A percentile compares a stretch with the other conserved stretches of the same genome.
Conservation (phyloP, 2,797 vertebrate genomes). For the Catharus ustulatus region DNA sequence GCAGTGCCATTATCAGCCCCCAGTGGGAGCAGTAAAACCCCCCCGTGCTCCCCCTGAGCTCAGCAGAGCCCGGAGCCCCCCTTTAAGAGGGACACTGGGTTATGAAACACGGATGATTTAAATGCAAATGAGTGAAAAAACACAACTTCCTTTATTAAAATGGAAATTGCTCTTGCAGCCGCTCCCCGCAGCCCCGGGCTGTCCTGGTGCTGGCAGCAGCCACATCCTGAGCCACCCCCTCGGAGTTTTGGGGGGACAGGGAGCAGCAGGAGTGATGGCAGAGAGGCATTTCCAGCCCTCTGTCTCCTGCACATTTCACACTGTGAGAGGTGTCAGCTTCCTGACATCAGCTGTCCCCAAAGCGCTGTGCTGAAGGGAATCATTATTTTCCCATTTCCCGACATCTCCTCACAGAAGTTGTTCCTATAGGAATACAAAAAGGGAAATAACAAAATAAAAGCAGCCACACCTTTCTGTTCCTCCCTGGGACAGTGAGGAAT, state of each 20-base stretch:
- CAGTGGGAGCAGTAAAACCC: background rate
- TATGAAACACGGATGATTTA: constrained; percentile 66
- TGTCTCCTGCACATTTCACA: background rate
- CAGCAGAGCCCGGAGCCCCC: background rate
- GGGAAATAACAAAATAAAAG: background rate
- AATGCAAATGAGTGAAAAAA: constrained; percentile 73
- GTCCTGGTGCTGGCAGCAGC: background rate
- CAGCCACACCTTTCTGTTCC: background rate
- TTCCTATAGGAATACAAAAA: background rate
- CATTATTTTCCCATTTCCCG: background rate
- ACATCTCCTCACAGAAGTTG: background rate
- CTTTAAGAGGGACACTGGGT: background rate
- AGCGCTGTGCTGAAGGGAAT: background rate
- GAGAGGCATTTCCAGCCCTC: background rate
- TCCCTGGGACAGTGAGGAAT: rapidly evolving
- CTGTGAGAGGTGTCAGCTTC: background rate
- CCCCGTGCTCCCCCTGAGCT: too few species aligned
- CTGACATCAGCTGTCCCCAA: background rate
- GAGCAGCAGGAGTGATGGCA: too few species aligned
- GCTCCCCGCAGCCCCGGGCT: background rate
- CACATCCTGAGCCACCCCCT: background rate
- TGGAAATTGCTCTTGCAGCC: constrained; percentile 69
- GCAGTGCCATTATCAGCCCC: background rate
- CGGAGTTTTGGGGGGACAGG: rapidly evolving
- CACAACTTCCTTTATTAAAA: constrained; percentile 76